A percentile compares a stretch with the other conserved stretches of the same genome.
Evolutionary conservation across 2,113 vertebrate genomes (phyloP).

Genomic region (Chiloscyllium plagiosum): DNA sequence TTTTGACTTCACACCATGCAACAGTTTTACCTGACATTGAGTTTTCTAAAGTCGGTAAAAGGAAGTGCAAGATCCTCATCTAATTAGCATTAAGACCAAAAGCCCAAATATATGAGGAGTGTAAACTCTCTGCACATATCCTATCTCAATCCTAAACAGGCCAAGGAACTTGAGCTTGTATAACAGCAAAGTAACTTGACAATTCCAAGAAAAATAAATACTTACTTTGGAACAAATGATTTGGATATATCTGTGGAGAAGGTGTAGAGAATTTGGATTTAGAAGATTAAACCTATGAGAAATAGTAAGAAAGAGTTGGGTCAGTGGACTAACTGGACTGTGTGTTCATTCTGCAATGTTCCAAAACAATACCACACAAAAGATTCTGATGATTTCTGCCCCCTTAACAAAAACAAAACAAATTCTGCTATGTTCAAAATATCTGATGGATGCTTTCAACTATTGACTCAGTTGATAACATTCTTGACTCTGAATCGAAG

Average conservation of each 20-base stretch:
- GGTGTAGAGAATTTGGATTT: neutral
- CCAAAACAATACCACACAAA: neutral
- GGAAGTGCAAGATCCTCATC: neutral
- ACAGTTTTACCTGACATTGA: neutral
- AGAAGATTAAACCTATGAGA: neutral
- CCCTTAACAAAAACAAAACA: neutral
- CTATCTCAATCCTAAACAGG: neutral
- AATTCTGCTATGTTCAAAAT: neutral
- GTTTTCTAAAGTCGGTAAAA: neutral
- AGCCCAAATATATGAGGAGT: neutral
- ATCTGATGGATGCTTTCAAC: neutral
- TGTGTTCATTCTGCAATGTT: neutral
- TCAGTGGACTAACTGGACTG: neutral
- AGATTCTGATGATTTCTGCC: neutral
- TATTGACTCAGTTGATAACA: neutral
- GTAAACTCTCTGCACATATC: neutral
- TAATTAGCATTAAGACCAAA: neutral
- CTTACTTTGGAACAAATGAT: neutral
- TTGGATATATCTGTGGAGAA: neutral
- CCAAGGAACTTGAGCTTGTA: neutral
- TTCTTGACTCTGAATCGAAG: neutral
- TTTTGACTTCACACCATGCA: too few relatives aligned
- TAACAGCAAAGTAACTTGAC: neutral
- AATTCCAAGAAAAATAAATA: neutral
- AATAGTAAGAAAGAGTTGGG: neutral